Evolutionary conservation across 1,140 invertebrate species (phyloP).

Genomic region (Dysdera silvatica): DNA sequence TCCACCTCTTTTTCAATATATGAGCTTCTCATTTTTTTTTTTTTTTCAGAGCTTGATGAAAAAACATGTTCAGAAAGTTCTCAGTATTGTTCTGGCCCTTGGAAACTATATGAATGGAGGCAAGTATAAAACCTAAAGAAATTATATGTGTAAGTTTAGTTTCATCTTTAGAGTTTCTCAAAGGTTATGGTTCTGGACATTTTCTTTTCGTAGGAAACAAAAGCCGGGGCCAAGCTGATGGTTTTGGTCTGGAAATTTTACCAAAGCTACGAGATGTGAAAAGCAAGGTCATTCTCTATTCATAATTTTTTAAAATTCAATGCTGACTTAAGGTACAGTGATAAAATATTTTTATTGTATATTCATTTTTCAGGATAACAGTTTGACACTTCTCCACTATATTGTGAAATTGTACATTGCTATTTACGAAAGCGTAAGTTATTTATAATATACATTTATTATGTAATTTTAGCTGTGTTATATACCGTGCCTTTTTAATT

Average conservation of each 20-base stretch:
- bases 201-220: conserved; percentile 53
- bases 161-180: neutral
- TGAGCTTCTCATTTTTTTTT: neutral
- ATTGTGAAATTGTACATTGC: conserved; percentile 66
- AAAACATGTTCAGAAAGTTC: conserved; percentile 66
- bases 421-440: conserved; percentile 35
- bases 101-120: conserved; percentile 98
- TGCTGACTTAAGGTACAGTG: neutral
- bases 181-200: neutral
- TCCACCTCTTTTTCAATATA: too few species aligned
- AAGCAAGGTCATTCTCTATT: conserved; percentile 54
- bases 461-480: too few species aligned
- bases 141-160: neutral
- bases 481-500: too few species aligned
- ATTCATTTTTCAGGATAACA: conserved; percentile 47
- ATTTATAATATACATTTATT: too few species aligned
- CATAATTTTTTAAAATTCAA: neutral
- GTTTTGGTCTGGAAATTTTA: conserved; percentile 89
- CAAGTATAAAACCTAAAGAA: conserved; percentile 6
- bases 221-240: conserved; percentile 87
- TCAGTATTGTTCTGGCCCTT: conserved; percentile 80
- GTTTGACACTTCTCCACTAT: conserved; percentile 80
- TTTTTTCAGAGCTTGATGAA: conserved; percentile 61
- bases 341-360: neutral
- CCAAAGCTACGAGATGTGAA: conserved; percentile 91